Conservation (phyloP, 2,888 invertebrate species). For the Cheilosia variabilis region DNA sequence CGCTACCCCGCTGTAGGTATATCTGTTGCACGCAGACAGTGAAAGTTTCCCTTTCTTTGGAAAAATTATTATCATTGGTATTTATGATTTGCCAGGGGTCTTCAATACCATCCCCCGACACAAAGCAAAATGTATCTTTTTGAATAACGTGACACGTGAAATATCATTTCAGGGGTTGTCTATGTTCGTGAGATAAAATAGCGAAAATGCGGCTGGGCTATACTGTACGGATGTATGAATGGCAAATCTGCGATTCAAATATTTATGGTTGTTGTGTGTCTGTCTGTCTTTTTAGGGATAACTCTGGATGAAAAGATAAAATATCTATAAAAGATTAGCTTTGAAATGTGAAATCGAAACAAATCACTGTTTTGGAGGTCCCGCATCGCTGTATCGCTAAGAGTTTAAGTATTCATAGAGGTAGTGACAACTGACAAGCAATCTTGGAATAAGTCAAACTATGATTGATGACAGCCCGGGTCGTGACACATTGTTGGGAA, state of each 20-base stretch:
- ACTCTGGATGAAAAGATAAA: slow-evolving; percentile 20
- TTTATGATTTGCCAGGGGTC: slow-evolving; percentile 64
- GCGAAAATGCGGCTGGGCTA: not conserved
- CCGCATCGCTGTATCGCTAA: not conserved
- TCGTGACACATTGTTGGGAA: slow-evolving; percentile 49
- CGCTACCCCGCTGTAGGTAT: not conserved
- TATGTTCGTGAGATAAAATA: slow-evolving; percentile 39
- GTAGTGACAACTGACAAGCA: slow-evolving; percentile 47
- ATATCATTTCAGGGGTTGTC: slow-evolving; percentile 57
- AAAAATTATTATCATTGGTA: slow-evolving; percentile 69
- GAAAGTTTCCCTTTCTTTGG: slow-evolving; percentile 37
- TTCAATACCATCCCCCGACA: not conserved
- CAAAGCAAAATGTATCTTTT: slow-evolving; percentile 54
- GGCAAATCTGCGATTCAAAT: slow-evolving; percentile 61
- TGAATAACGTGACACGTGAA: slow-evolving; percentile 73
- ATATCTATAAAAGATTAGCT: slow-evolving; percentile 40
- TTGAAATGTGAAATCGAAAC: slow-evolving; percentile 46
- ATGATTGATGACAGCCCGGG: slow-evolving; percentile 62
- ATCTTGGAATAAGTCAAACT: slow-evolving; percentile 51
- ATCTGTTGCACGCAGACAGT: slow-evolving; percentile 30
- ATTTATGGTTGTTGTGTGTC: slow-evolving; percentile 52
- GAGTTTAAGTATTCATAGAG: slow-evolving; percentile 46
- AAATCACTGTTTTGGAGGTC: slow-evolving; percentile 31
- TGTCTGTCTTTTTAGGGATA: slow-evolving; percentile 43
- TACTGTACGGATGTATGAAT: not conserved